Conservation (phyloP, 1,140 invertebrate genomes). For the Drusus annulatus region DNA sequence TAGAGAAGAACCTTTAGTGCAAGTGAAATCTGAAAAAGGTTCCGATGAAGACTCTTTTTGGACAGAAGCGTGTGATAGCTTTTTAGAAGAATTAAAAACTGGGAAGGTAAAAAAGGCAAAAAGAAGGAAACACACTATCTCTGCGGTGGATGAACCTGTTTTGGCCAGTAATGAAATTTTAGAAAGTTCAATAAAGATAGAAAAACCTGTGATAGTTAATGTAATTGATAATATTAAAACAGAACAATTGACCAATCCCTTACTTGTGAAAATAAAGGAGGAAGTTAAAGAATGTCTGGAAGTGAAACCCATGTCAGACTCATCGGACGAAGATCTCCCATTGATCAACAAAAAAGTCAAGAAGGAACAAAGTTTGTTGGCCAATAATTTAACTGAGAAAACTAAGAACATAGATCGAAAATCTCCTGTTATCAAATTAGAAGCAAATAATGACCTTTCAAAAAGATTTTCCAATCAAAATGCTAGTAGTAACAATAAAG, state of each 20-base stretch:
- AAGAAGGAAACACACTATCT: constrained; percentile 66
- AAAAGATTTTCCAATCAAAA: constrained; percentile 3
- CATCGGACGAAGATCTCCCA: constrained; percentile 71
- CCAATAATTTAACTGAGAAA: constrained; percentile 12
- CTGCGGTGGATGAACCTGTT: constrained; percentile 35
- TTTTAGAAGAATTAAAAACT: constrained; percentile 78
- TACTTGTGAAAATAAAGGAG: constrained; percentile 61
- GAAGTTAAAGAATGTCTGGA: constrained; percentile 61
- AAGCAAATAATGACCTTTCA: constrained; percentile 44
- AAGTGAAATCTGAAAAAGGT: constrained; percentile 64
- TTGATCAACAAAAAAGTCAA: constrained; percentile 68
- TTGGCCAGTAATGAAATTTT: constrained; percentile 31
- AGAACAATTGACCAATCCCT: constrained; percentile 48
- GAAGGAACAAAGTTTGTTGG: constrained; percentile 49
- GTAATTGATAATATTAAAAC: constrained; percentile 54
- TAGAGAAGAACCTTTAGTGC: constrained; percentile 7
- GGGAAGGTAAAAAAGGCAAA: constrained; percentile 73
- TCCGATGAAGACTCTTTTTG: constrained; percentile 72
- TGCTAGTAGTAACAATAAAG: background rate
- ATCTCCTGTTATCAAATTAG: constrained; percentile 43
- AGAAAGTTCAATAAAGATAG: constrained; percentile 56
- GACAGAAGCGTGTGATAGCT: constrained; percentile 79
- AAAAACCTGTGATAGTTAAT: constrained; percentile 59
- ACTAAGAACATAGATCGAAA: constrained; percentile 37
- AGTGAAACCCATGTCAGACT: constrained; percentile 65